Conservation (phyloP, 2,888 invertebrate species). For the Lepidochrysops patricia region DNA sequence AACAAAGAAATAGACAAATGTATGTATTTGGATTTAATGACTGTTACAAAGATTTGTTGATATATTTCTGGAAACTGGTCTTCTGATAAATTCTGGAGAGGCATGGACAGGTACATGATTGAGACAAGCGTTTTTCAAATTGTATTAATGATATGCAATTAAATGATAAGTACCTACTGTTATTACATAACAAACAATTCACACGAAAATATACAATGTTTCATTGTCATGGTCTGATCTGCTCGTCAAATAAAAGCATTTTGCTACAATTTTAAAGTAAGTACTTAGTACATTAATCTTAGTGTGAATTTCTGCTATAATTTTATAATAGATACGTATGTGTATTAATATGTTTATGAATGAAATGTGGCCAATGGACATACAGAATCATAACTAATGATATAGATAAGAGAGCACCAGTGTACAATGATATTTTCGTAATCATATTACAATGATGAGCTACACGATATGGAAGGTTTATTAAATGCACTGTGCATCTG, state of each 20-base stretch:
- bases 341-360: neutral
- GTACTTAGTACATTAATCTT: neutral
- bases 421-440: constrained; percentile 7
- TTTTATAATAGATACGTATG: too few species aligned
- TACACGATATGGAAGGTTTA: neutral
- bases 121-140: neutral
- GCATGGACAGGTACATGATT: constrained; percentile 35
- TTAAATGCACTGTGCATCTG: neutral
- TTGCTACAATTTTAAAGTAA: too few species aligned
- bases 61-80: constrained; percentile 18
- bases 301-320: neutral
- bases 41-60: constrained; percentile 32
- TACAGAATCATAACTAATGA: constrained; percentile 30
- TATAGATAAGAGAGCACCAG: constrained; percentile 28
- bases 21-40: constrained; percentile 34
- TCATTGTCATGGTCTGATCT: too few species aligned
- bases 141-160: constrained; percentile 30
- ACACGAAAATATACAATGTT: too few species aligned
- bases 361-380: constrained; percentile 18
- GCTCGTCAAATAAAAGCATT: neutral
- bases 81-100: constrained; percentile 23
- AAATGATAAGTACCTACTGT: constrained; percentile 23
- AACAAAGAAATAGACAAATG: constrained; percentile 28
- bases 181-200: constrained; percentile 19
- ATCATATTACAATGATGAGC: neutral